These are phyloP conservation scores for Corydoras maculifer DNA, from an alignment of 2,113 vertebrate genomes.

Conservation along the genomic window DNA sequence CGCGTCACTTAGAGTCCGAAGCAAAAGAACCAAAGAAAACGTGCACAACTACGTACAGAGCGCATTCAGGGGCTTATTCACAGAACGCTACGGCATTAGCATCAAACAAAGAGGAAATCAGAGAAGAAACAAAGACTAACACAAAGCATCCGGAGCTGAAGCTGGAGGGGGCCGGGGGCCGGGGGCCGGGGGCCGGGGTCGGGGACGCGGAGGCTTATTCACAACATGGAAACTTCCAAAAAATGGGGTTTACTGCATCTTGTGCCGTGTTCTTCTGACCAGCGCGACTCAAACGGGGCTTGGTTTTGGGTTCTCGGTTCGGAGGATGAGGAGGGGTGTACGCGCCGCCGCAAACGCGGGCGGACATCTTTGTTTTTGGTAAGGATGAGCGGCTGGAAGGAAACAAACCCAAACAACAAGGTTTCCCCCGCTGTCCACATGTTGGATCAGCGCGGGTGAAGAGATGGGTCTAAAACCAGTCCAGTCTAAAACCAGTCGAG, in stretches of 20 bases:
- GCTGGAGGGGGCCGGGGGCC: constrained; percentile 8
- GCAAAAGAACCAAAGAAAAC: constrained; percentile 64
- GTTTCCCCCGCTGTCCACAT: too few species aligned
- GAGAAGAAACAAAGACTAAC: constrained; percentile 44
- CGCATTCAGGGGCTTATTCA: constrained; percentile 87
- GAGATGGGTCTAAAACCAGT: too few species aligned
- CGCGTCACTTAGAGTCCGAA: background rate
- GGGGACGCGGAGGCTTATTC: constrained; percentile 43
- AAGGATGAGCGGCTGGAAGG: too few species aligned
- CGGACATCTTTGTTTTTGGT: too few species aligned
- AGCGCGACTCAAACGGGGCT: constrained; percentile 70
- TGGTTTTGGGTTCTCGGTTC: too few species aligned
- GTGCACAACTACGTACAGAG: constrained; percentile 89
- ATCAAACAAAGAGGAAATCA: constrained; percentile 41
- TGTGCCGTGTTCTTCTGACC: constrained; percentile 75
- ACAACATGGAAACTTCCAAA: constrained; percentile 62
- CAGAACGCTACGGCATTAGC: constrained; percentile 69
- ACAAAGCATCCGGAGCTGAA: constrained; percentile 39
- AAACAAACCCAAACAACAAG: too few species aligned
- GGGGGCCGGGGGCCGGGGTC: too few species aligned
- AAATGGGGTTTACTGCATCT: constrained; percentile 56
- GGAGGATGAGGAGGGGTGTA: too few species aligned
- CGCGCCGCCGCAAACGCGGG: too few species aligned
- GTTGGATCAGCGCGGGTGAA: too few species aligned
- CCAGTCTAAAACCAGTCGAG: too few species aligned